These are phyloP conservation scores for Clarias laeviceps DNA, from an alignment of 2,797 vertebrate genomes.

Conservation along the genomic window DNA sequence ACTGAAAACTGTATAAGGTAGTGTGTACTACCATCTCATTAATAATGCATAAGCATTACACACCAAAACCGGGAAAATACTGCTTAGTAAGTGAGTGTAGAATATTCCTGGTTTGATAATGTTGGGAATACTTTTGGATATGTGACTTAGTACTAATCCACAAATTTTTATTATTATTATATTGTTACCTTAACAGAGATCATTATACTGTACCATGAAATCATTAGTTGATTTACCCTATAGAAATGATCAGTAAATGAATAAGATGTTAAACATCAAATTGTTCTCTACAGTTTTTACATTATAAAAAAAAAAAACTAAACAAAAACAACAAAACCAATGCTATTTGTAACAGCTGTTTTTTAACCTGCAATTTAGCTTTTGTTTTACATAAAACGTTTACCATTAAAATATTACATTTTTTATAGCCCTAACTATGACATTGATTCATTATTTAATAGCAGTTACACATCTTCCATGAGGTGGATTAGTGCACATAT, in stretches of 20 bases:
- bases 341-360: not conserved
- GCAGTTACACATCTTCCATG: not conserved
- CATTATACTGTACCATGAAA: not conserved
- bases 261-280: not conserved
- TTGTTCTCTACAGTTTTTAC: not conserved
- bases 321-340: not conserved
- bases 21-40: not conserved
- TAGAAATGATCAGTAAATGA: too few relatives aligned
- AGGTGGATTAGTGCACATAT: not conserved
- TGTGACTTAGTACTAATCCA: not conserved
- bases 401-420: not conserved
- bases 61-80: not conserved
- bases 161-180: not conserved
- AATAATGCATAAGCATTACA: not conserved
- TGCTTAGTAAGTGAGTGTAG: not conserved
- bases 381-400: not conserved
- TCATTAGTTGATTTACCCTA: not conserved
- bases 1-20: not conserved
- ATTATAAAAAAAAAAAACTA: not conserved
- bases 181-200: not conserved
- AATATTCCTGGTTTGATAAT: not conserved
- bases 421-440: not conserved
- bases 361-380: not conserved
- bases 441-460: conserved; percentile 3
- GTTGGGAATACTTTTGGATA: not conserved